Conservation (phyloP, 1,140 invertebrate genomes). For the Psix sp. region DNA sequence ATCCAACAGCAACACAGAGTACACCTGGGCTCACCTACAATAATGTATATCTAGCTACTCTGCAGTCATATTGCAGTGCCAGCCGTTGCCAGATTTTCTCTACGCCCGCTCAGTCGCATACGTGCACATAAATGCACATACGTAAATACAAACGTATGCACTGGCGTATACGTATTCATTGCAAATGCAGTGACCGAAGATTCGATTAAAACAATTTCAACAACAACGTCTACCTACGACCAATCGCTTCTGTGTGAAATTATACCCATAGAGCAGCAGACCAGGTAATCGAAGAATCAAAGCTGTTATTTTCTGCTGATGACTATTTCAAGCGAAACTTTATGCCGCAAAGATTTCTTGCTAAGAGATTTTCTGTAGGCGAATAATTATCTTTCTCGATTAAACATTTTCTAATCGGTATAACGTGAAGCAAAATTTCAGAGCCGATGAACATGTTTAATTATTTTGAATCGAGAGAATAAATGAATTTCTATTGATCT, state of each 20-base stretch:
- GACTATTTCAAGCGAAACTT: no score
- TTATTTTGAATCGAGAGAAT: no score
- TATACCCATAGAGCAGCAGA: no score
- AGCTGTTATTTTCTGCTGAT: no score
- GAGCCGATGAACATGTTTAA: no score
- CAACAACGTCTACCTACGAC: conserved; percentile 6
- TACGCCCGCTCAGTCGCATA: conserved; percentile 15
- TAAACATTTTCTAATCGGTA: no score
- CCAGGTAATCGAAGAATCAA: no score
- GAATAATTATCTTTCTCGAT: no score
- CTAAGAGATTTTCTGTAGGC: no score
- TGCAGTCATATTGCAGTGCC: conserved; percentile 59
- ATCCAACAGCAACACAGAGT: conserved; percentile 54
- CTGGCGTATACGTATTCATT: conserved; percentile 31
- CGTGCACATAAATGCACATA: conserved; percentile 13
- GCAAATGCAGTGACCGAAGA: conserved; percentile 49
- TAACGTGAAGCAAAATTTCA: no score
- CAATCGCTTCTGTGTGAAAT: conserved; percentile 23
- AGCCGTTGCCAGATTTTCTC: conserved; percentile 58
- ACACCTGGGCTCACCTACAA: conserved; percentile 61
- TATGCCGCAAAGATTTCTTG: no score
- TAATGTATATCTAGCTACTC: conserved; percentile 56
- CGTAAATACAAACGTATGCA: not conserved
- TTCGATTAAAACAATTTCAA: conserved; percentile 56
- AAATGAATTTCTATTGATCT: no score